phyloP scores from a whole-genome alignment of 2,797 vertebrate species.

The Hafferia zeledoni region DNA sequence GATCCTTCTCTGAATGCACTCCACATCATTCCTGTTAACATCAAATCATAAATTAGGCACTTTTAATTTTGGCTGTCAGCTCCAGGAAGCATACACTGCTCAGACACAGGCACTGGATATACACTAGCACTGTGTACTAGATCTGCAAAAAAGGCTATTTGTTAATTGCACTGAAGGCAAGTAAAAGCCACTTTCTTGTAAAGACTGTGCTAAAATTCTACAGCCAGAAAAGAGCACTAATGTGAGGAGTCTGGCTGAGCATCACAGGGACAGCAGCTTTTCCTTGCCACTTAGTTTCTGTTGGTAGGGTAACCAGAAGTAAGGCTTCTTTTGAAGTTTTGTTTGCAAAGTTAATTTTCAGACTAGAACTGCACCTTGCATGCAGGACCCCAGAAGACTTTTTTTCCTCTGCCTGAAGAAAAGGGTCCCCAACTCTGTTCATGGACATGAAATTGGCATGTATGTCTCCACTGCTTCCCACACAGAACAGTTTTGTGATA shows the following conservation, averaged over 20 bases:
- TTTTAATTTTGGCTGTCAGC: background rate
- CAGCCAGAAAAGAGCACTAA: background rate
- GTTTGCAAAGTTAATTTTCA: background rate
- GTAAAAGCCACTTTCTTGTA: background rate
- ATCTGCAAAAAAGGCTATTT: background rate
- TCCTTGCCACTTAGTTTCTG: background rate
- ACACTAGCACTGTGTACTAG: background rate
- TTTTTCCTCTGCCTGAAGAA: background rate
- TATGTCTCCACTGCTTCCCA: background rate
- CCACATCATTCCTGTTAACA: background rate
- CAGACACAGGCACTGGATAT: background rate
- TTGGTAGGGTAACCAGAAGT: background rate
- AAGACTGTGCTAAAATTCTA: background rate
- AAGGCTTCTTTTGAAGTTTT: background rate
- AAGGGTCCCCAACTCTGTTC: background rate
- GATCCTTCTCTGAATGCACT: background rate
- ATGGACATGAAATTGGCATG: rapidly evolving
- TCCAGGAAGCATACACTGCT: background rate
- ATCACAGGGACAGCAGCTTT: background rate
- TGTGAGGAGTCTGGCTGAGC: background rate
- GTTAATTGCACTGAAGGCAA: background rate
- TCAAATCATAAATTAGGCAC: background rate
- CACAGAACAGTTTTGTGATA: background rate
- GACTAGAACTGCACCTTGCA: background rate
- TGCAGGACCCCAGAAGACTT: background rate